Evolutionary conservation across 2,888 invertebrate species (phyloP).

Genomic region (Penaeus monodon): DNA sequence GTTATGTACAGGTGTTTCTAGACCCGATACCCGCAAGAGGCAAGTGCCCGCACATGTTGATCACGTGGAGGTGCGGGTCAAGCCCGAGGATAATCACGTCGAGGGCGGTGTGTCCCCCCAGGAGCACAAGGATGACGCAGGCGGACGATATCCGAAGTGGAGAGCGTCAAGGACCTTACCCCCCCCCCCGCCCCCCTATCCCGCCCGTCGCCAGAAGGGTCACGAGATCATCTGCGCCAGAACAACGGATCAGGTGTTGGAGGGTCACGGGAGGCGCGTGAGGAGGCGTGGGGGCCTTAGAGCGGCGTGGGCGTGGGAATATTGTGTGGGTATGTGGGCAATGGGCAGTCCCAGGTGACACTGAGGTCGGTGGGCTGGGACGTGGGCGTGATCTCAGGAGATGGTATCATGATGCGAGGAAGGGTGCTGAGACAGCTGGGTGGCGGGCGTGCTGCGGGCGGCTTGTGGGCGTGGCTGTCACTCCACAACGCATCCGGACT

Average conservation of each 20-base stretch:
- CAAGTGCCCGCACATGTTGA: too few species aligned
- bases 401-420: too few species aligned
- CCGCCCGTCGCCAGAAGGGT: conserved; percentile 5
- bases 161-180: conserved; percentile 1
- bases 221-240: conserved; percentile 5
- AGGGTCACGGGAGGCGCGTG: background rate
- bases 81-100: too few species aligned
- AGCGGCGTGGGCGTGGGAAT: background rate
- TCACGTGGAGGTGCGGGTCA: too few species aligned
- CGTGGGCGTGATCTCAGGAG: conserved; percentile 10
- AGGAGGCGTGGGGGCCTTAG: conserved; percentile 1
- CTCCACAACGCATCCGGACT: conserved; percentile 4
- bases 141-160: background rate
- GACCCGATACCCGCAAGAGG: too few species aligned
- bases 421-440: conserved; percentile 10
- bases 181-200: background rate
- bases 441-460: conserved; percentile 9
- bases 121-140: background rate
- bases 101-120: background rate
- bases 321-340: conserved; percentile 6
- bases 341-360: background rate
- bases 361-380: conserved; percentile 3
- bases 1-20: too few species aligned
- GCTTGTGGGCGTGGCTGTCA: background rate
- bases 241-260: too few species aligned